Percentiles rank a stretch among this genome's conserved stretches.
Conservation (phyloP, 2,797 vertebrate genomes). For the Crenuchus spilurus region DNA sequence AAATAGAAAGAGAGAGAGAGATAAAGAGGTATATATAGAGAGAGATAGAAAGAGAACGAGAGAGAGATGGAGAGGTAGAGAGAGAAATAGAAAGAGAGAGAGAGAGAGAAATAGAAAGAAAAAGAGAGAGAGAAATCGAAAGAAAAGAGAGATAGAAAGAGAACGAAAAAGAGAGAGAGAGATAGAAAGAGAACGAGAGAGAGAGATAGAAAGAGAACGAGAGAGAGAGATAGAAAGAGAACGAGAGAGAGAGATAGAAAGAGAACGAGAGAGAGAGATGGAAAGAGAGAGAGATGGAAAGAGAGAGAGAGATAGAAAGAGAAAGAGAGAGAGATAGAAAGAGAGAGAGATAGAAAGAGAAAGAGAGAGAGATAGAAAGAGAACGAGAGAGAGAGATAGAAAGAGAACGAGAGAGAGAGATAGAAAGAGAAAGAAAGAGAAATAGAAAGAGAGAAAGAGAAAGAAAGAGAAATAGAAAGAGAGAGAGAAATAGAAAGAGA, state of each 20-base stretch:
- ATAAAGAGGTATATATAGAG: no score
- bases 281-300: background rate
- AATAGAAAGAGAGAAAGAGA: background rate
- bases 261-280: background rate
- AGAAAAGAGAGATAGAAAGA: background rate
- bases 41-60: background rate
- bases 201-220: background rate
- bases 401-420: background rate
- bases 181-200: background rate
- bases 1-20: background rate
- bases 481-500: constrained; percentile 4
- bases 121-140: background rate
- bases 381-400: background rate
- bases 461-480: background rate
- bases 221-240: no score
- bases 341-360: background rate
- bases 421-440: no score
- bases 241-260: background rate
- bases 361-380: background rate
- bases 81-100: background rate
- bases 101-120: background rate
- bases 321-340: background rate
- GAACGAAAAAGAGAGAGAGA: background rate
- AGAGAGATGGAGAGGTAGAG: background rate
- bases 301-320: background rate